phyloP scores from a whole-genome alignment of 2,797 vertebrate genomes.

The Acanthurus tractus region DNA sequence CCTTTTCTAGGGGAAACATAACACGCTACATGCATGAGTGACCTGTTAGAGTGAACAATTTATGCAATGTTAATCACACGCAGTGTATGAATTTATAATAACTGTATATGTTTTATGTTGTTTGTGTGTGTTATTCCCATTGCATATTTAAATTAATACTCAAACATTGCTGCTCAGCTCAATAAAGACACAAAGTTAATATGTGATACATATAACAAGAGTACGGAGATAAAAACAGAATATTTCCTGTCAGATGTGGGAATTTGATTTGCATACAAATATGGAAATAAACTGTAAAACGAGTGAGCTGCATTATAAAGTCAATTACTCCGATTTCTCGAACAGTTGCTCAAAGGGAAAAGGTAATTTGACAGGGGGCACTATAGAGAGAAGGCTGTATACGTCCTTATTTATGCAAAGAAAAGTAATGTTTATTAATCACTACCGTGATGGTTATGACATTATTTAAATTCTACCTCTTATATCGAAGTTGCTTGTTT shows the following conservation, averaged over 20 bases:
- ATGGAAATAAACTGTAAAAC: constrained; percentile 21
- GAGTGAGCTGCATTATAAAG: constrained; percentile 17
- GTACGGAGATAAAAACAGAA: too few relatives aligned
- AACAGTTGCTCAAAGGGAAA: constrained; percentile 26
- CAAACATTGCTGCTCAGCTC: neutral
- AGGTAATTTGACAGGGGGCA: constrained; percentile 26
- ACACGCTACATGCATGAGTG: neutral
- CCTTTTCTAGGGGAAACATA: constrained; percentile 5
- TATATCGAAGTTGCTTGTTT: constrained; percentile 55
- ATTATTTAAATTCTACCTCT: constrained; percentile 47
- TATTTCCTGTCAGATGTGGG: constrained; percentile 1
- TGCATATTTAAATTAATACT: neutral
- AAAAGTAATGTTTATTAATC: constrained; percentile 49
- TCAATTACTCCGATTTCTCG: constrained; percentile 27
- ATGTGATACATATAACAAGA: neutral
- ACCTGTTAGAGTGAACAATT: constrained; percentile 11
- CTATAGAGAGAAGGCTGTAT: constrained; percentile 25
- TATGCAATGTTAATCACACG: neutral
- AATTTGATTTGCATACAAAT: constrained; percentile 14
- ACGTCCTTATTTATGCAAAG: constrained; percentile 29
- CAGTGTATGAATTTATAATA: constrained; percentile 2
- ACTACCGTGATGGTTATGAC: constrained; percentile 20
- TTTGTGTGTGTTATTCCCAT: constrained; percentile 4
- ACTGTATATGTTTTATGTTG: constrained; percentile 10
- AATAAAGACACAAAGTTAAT: neutral